Conservation (phyloP, 2,113 vertebrate genomes). For the Rhipidura dahli region DNA sequence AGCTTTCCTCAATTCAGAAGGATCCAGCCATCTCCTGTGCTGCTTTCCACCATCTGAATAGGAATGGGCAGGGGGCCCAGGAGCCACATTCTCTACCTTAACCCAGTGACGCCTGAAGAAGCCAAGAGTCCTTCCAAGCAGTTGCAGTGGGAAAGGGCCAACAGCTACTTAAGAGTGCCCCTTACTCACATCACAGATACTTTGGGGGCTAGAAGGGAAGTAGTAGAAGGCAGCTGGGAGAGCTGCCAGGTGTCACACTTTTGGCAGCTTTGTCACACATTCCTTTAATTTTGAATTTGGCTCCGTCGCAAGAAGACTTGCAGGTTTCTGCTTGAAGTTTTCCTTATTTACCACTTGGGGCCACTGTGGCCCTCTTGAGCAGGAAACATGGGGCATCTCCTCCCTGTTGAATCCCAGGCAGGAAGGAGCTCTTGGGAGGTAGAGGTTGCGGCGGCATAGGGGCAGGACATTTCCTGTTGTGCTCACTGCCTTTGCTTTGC, state of each 20-base stretch:
- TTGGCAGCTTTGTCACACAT: constrained; percentile 52
- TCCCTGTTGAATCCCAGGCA: not conserved
- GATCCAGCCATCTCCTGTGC: constrained; percentile 28
- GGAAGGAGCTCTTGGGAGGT: not conserved
- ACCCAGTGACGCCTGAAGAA: constrained; percentile 27
- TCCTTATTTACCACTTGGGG: constrained; percentile 29
- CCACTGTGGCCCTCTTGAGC: constrained; percentile 57
- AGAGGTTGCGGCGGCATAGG: not conserved
- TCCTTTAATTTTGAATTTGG: constrained; percentile 46
- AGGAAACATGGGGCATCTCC: not conserved
- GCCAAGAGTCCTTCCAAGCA: constrained; percentile 36
- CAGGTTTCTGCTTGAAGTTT: constrained; percentile 20
- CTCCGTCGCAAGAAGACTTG: not conserved
- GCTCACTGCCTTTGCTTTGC: not conserved
- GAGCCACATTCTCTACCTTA: constrained; percentile 46
- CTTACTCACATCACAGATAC: constrained; percentile 36
- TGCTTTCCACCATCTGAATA: constrained; percentile 36
- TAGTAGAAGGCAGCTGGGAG: constrained; percentile 51
- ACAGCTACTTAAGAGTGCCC: constrained; percentile 47
- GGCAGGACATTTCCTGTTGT: not conserved
- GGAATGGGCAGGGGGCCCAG: constrained; percentile 47
- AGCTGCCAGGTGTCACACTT: constrained; percentile 59
- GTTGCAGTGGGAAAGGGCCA: constrained; percentile 42
- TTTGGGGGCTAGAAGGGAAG: constrained; percentile 51
- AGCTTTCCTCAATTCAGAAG: constrained; percentile 13